These are phyloP conservation scores for Elegia similella DNA, from an alignment of 2,888 invertebrate species.

Conservation along the genomic window DNA sequence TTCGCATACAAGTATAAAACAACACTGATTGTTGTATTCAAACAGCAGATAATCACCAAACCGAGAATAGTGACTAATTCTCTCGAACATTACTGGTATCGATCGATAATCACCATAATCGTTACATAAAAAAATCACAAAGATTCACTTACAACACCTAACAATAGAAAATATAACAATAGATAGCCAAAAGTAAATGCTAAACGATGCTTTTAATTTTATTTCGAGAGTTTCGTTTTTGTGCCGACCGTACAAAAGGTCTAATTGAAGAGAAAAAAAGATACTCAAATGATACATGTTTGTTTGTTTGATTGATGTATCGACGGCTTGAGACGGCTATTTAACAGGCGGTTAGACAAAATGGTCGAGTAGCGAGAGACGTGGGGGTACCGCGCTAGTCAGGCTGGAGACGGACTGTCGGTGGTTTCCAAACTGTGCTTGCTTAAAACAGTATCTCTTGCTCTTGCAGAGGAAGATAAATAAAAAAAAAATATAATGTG, in stretches of 20 bases:
- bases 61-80: too few species aligned
- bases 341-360: conserved; percentile 79
- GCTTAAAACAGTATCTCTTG: background rate
- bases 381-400: conserved; percentile 61
- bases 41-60: too few species aligned
- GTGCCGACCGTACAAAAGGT: conserved; percentile 67
- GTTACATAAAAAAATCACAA: conserved; percentile 35
- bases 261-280: conserved; percentile 77
- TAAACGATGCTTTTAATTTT: conserved; percentile 72
- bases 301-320: conserved; percentile 78
- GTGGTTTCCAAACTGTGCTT: conserved; percentile 53
- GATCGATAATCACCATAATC: conserved; percentile 7
- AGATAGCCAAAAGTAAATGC: conserved; percentile 43
- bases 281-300: conserved; percentile 59
- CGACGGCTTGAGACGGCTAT: conserved; percentile 72
- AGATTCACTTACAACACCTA: conserved; percentile 49
- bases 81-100: too few species aligned
- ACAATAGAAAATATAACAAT: conserved; percentile 42
- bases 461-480: too few species aligned
- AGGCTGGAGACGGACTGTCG: conserved; percentile 40
- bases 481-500: too few species aligned
- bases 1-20: too few species aligned
- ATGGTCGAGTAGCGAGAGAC: conserved; percentile 62
- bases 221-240: conserved; percentile 62
- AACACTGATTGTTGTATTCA: too few species aligned